These are phyloP conservation scores for Zoanthus sociatus DNA, from an alignment of 92 coral and sea anemone genomes.

Conservation along the genomic window DNA sequence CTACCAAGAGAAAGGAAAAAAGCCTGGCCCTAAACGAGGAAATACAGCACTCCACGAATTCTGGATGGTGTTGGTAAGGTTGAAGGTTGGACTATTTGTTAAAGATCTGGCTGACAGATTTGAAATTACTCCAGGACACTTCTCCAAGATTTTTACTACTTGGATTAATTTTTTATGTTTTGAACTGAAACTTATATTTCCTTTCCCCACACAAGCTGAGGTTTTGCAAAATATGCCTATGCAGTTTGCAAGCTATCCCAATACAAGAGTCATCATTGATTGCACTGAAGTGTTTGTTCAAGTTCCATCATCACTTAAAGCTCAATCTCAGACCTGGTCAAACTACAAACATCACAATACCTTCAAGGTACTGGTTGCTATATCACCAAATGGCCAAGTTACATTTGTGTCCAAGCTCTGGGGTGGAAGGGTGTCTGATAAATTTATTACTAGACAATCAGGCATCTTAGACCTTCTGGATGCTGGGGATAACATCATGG, in stretches of 20 bases:
- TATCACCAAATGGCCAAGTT: conserved; percentile 45
- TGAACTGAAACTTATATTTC: conserved; percentile 14
- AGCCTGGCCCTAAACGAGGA: conserved; percentile 57
- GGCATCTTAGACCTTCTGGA: conserved; percentile 21
- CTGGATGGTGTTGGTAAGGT: conserved; percentile 25
- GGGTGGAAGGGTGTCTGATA: conserved; percentile 33
- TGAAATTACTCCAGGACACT: conserved; percentile 2
- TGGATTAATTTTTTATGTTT: conserved; percentile 21
- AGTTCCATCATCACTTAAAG: conserved; percentile 13
- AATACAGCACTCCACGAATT: not conserved
- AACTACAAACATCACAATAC: not conserved
- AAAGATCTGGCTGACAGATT: conserved; percentile 26
- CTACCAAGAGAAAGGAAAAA: conserved; percentile 27
- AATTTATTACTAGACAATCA: conserved; percentile 3
- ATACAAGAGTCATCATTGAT: conserved; percentile 21
- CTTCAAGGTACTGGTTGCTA: conserved; percentile 5
- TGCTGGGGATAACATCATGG: conserved; percentile 35
- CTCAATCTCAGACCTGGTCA: conserved; percentile 40
- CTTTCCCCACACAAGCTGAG: conserved; percentile 34
- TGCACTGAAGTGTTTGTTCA: conserved; percentile 37
- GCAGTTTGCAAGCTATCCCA: conserved; percentile 20
- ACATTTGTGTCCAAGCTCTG: conserved; percentile 10
- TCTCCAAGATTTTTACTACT: conserved; percentile 24
- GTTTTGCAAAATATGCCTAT: conserved; percentile 13
- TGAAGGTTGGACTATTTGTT: conserved; percentile 39